These are phyloP conservation scores for Sciurus vulgaris DNA, from an alignment of 2,797 vertebrate genomes.

Conservation along the genomic window DNA sequence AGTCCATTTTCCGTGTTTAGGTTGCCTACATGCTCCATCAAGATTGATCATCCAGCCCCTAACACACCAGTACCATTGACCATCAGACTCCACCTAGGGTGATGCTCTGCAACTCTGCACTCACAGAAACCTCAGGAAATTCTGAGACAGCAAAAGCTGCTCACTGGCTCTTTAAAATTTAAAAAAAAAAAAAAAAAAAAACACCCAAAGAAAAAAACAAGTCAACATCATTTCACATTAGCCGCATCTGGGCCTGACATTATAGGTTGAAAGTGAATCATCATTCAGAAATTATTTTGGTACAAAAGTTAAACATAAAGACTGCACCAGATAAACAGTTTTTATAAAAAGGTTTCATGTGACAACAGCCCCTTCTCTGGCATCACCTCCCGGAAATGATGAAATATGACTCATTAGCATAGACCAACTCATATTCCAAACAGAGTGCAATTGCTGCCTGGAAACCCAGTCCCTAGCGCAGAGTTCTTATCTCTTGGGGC, in stretches of 20 bases:
- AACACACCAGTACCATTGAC: neutral
- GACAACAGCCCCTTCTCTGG: slow-evolving; percentile 20
- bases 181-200: neutral
- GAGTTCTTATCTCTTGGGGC: neutral
- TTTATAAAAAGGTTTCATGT: slow-evolving; percentile 35
- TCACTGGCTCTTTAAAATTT: slow-evolving; percentile 6
- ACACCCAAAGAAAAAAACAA: neutral
- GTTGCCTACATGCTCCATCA: neutral
- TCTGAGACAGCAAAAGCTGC: neutral
- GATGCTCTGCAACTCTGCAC: neutral
- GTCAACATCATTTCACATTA: neutral
- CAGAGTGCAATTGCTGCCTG: neutral
- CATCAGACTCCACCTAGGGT: neutral
- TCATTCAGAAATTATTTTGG: slow-evolving; percentile 61
- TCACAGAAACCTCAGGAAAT: neutral
- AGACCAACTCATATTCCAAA: slow-evolving; percentile 14
- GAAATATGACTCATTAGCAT: slow-evolving; percentile 73
- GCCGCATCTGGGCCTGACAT: neutral
- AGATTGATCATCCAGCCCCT: neutral
- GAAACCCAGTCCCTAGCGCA: slow-evolving; percentile 58
- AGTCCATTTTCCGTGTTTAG: neutral
- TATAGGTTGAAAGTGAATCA: slow-evolving; percentile 70
- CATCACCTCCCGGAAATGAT: slow-evolving; percentile 28
- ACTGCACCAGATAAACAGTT: slow-evolving; percentile 72
- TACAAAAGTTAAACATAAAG: slow-evolving; percentile 71